Percentiles rank a stretch among this genome's conserved stretches.
phyloP scores from a whole-genome alignment of 92 coral and sea anemone species.

The Plumapathes pennacea region DNA sequence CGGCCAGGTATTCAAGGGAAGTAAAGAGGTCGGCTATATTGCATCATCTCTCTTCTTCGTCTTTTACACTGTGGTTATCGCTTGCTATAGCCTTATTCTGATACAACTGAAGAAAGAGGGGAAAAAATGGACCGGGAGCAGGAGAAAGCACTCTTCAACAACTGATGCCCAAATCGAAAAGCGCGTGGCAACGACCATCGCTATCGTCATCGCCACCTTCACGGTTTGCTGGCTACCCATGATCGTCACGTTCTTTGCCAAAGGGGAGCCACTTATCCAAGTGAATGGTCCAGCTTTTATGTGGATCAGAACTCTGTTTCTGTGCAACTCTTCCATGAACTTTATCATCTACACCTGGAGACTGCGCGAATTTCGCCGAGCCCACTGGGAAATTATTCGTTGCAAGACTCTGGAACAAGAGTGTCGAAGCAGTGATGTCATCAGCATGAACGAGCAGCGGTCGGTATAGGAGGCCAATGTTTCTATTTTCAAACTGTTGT shows the following conservation, averaged over 20 bases:
- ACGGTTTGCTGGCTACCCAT: constrained; percentile 37
- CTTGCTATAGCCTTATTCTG: constrained; percentile 12
- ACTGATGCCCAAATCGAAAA: constrained; percentile 23
- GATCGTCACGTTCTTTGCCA: constrained; percentile 21
- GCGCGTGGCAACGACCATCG: constrained; percentile 41
- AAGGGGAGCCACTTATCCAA: constrained; percentile 28
- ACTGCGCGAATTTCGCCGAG: constrained; percentile 21
- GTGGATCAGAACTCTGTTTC: constrained; percentile 52
- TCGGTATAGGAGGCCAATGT: no score
- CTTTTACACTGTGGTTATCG: constrained; percentile 10
- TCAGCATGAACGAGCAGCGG: no score
- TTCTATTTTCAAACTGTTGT: no score
- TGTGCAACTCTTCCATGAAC: constrained; percentile 52
- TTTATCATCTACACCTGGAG: constrained; percentile 49
- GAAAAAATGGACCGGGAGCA: neutral
- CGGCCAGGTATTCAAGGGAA: constrained; percentile 4
- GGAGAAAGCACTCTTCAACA: neutral
- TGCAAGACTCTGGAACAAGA: constrained; percentile 10
- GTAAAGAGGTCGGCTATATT: constrained; percentile 1
- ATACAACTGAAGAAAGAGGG: constrained; percentile 10
- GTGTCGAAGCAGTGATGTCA: neutral
- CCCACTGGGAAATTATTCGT: neutral
- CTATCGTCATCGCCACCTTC: constrained; percentile 31
- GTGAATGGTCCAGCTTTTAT: constrained; percentile 43
- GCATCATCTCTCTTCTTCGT: neutral